phyloP scores from a whole-genome alignment of 1,140 invertebrate genomes.

The Euura saliciscinereae region DNA sequence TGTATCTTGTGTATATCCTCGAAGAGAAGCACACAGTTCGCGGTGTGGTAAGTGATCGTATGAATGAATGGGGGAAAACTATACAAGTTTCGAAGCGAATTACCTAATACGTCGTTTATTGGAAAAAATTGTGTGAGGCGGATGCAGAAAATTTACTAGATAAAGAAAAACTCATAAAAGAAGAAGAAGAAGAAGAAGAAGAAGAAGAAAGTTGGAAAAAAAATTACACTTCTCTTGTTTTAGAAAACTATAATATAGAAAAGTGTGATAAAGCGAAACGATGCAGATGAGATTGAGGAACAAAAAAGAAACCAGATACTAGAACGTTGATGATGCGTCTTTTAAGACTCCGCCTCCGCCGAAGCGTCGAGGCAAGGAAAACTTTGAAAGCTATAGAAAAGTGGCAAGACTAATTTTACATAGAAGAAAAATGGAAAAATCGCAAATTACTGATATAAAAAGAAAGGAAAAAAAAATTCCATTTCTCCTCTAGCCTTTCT shows the following conservation, averaged over 20 bases:
- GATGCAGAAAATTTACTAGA: not conserved
- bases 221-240: not conserved
- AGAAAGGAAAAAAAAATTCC: slow-evolving; percentile 13
- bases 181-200: not conserved
- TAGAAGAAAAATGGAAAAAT: slow-evolving; percentile 21
- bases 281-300: not conserved
- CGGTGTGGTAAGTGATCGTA: not conserved
- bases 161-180: not conserved
- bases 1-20: no score
- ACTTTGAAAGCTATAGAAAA: not conserved
- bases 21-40: not conserved
- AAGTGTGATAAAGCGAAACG: not conserved
- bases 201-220: not conserved
- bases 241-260: not conserved
- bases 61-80: no score
- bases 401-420: not conserved
- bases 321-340: not conserved
- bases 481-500: slow-evolving; percentile 18
- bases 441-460: slow-evolving; percentile 43
- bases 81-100: no score
- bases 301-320: not conserved
- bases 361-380: not conserved
- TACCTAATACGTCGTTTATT: no score
- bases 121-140: no score
- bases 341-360: no score